phyloP scores from a whole-genome alignment of 2,113 vertebrate genomes.

The Spermophilus dauricus region DNA sequence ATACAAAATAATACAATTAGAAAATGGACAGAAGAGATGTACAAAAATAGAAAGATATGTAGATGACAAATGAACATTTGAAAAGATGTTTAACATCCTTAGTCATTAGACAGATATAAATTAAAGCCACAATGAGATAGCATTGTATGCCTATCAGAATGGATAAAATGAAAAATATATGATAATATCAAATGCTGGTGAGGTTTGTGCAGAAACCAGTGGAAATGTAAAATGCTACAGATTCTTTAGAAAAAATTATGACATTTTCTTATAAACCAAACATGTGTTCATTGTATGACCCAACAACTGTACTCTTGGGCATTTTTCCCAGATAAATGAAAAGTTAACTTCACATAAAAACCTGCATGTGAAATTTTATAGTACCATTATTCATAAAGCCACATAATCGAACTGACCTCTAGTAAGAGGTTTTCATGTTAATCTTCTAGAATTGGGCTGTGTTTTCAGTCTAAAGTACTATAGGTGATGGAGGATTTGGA shows the following conservation, averaged over 20 bases:
- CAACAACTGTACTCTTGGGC: background rate
- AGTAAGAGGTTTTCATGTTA: conserved; percentile 14
- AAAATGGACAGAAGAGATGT: background rate
- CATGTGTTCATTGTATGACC: background rate
- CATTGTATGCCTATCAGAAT: background rate
- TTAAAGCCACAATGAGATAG: background rate
- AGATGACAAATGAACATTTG: background rate
- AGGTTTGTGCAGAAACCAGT: background rate
- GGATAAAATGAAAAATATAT: background rate
- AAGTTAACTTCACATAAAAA: background rate
- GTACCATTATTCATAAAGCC: background rate
- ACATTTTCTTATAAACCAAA: background rate
- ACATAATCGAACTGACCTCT: background rate
- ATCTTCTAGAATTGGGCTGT: background rate
- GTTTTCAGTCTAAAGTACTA: background rate
- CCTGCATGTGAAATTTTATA: background rate
- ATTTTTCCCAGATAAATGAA: conserved; percentile 10
- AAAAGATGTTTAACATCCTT: background rate
- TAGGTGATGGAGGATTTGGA: background rate
- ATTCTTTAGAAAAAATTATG: background rate
- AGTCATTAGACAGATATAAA: background rate
- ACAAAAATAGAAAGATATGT: background rate
- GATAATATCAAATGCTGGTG: background rate
- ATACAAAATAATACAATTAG: background rate
- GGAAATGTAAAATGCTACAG: background rate